Base-by-base conservation (phyloP, 1,140 invertebrate genomes). In the Marisa cornuarietis region DNA sequence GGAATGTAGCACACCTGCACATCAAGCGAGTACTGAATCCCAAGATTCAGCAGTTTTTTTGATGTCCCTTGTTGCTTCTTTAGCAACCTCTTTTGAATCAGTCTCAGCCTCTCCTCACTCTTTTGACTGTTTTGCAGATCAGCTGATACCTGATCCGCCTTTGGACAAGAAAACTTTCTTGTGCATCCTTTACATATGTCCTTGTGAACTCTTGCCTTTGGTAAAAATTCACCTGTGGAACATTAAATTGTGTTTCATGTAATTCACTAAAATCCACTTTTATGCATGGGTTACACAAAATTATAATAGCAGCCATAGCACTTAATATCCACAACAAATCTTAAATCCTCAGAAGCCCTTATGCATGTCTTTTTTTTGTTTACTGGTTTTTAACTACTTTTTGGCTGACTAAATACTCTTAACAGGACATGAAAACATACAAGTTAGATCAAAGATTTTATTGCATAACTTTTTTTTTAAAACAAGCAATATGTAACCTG, bases 141-240 rank as follows among this genome's bases (percentile, higher is more conserved):
- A 11, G 68, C 75, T 58, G 75, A 31, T 13, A 82, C 20, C 0
- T 71, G 18, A 42, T 82, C 62, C 22, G 54, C 54, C 72, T 63
- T 79, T 13, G 83, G 83, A 24, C 8, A 1, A 18, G 24, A 24
- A 68, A 84, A 82, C 18, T 78, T 74, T 74, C 82, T 81, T 22
- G 84, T 72, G 18, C 76, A 80, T 22, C 84, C 82, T 63, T 85
- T 84, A 73, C 88, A 89, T 7, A 78, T 69, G 16, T 81, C 76
- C 16, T 78, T 73, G 78, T 88, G 82, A 9, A 89, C 68, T 78
- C 87, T 85, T 62, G 85, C 84, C 7, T 61, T 18, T 16, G 86
- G 83, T 54, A 86, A 22, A 62, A 79, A 83, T 51, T 83, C 31
- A 83, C 84, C 84, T 85, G 68, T 10, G 78, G 49, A 49, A 72